These are phyloP conservation scores for Netelia virgata DNA, from an alignment of 2,888 invertebrate genomes.

Conservation along the genomic window DNA sequence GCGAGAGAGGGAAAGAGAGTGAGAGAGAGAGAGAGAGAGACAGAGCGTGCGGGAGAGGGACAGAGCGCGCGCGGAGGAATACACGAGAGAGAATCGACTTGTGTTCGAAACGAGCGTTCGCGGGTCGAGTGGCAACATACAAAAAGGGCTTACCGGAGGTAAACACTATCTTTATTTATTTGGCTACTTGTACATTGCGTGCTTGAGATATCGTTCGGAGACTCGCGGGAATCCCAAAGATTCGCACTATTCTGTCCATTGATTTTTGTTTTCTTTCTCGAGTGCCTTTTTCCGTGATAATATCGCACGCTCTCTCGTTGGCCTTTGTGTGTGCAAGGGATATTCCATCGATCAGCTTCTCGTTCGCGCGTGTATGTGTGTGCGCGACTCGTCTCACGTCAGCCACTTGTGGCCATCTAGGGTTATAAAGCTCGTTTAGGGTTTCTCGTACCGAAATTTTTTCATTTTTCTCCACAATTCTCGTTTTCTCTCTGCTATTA, in stretches of 20 bases:
- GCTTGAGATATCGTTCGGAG: background rate
- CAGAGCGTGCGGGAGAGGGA: background rate
- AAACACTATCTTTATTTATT: conserved; percentile 76
- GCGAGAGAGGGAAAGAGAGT: conserved; percentile 24
- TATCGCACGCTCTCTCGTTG: conserved; percentile 51
- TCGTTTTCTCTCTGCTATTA: background rate
- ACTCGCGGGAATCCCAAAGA: conserved; percentile 1
- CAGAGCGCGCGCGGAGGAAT: conserved; percentile 48
- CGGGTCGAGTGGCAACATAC: conserved; percentile 77
- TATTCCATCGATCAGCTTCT: conserved; percentile 78
- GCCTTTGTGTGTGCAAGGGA: conserved; percentile 66
- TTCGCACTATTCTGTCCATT: conserved; percentile 31
- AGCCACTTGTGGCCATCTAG: conserved; percentile 82
- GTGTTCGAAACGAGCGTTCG: conserved; percentile 78
- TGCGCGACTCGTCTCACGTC: conserved; percentile 73
- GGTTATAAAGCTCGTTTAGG: conserved; percentile 67
- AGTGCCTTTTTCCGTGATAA: conserved; percentile 46
- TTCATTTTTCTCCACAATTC: background rate
- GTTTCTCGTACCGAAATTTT: conserved; percentile 29
- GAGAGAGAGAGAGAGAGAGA: conserved; percentile 35
- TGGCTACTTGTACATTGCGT: conserved; percentile 47
- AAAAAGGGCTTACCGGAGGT: conserved; percentile 80
- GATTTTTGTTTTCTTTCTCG: conserved; percentile 43
- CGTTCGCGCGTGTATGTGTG: conserved; percentile 41
- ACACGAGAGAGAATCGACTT: conserved; percentile 29